Evolutionary conservation across 2,888 invertebrate species (phyloP).

Genomic region (Phorcus lineatus): DNA sequence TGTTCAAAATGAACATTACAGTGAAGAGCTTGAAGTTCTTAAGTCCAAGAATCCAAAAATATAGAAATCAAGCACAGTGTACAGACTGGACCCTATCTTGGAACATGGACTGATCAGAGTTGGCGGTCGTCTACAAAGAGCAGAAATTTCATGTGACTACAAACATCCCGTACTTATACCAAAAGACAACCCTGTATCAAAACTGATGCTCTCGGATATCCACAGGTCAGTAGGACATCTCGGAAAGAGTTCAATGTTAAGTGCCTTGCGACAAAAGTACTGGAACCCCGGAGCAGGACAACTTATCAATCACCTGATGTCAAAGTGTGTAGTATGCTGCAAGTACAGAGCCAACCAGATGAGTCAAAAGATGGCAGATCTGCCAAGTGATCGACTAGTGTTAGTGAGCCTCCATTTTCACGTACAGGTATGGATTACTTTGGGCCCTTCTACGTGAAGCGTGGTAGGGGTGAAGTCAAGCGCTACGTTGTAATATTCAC

Average conservation of each 20-base stretch:
- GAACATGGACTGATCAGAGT: background rate
- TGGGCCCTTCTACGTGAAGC: constrained; percentile 33
- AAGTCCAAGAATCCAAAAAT: background rate
- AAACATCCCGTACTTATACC: background rate
- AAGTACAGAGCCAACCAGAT: background rate
- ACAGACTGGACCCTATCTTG: background rate
- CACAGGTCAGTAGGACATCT: background rate
- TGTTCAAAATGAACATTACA: background rate
- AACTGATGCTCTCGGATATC: background rate
- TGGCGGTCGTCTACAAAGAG: background rate
- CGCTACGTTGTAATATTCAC: constrained; percentile 43
- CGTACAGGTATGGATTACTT: constrained; percentile 25
- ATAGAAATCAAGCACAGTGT: background rate
- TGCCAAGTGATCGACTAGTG: background rate
- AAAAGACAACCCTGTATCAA: background rate
- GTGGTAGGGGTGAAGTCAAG: constrained; percentile 29
- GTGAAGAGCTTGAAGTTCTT: background rate
- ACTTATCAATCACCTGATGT: background rate
- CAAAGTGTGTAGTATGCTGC: background rate
- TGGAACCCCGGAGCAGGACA: background rate
- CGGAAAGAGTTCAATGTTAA: background rate
- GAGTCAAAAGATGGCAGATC: background rate
- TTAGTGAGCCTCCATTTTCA: background rate
- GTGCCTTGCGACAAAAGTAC: background rate
- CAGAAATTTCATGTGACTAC: background rate